Percentiles rank a stretch among this genome's conserved stretches.
phyloP scores from a whole-genome alignment of 2,797 vertebrate genomes.

The Pangasius mekongensis region DNA sequence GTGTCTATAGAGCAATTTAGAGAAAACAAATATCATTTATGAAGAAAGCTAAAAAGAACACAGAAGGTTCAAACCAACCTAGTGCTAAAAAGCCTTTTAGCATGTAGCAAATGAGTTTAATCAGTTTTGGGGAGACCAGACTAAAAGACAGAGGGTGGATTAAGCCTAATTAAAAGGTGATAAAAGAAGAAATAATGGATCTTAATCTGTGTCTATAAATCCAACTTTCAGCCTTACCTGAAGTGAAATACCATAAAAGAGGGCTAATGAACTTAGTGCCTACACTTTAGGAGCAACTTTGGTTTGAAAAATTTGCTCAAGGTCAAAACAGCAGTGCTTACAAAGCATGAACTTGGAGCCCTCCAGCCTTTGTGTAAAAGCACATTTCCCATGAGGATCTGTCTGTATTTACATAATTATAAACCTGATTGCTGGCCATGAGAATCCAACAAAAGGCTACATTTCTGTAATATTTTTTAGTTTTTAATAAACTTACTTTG shows the following conservation, averaged over 20 bases:
- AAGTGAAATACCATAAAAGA: not conserved
- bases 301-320: not conserved
- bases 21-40: not conserved
- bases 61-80: not conserved
- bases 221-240: not conserved
- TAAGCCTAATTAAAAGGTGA: conserved; percentile 10
- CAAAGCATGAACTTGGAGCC: not conserved
- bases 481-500: not conserved
- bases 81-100: not conserved
- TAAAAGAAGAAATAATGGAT: not conserved
- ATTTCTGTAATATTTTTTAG: not conserved
- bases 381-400: not conserved
- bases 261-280: not conserved
- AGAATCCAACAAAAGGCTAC: not conserved
- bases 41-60: too few species aligned
- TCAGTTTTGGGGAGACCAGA: not conserved
- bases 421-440: conserved; percentile 20
- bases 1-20: not conserved
- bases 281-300: not conserved
- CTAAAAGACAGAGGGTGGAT: not conserved
- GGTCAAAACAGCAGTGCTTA: not conserved
- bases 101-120: not conserved
- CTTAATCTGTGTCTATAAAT: not conserved
- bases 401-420: conserved; percentile 30
- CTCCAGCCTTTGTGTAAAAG: not conserved